Conservation (phyloP, 2,113 vertebrate species). For the Cavia porcellus region DNA sequence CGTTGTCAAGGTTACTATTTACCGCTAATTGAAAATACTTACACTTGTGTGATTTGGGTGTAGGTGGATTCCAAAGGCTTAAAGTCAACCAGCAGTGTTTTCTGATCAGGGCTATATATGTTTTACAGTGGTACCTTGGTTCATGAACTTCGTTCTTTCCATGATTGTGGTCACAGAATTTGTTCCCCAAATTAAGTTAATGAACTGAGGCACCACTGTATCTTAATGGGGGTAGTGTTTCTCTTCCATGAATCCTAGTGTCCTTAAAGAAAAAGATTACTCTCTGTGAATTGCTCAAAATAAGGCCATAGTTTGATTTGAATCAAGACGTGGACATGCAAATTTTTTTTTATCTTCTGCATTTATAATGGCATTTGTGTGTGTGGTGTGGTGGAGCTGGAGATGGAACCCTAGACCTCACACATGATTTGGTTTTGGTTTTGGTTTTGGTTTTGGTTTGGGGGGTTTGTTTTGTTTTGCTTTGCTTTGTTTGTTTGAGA, state of each 20-base stretch:
- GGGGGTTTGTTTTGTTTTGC: no score
- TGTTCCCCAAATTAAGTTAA: not conserved
- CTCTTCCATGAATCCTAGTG: not conserved
- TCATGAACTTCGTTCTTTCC: not conserved
- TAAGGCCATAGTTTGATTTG: no score
- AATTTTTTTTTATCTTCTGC: not conserved
- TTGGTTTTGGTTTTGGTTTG: no score
- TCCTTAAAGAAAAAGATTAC: not conserved
- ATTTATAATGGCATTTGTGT: not conserved
- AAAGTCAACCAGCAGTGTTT: not conserved
- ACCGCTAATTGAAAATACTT: not conserved
- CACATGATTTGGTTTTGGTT: not conserved
- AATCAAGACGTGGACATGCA: not conserved
- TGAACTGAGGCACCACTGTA: not conserved
- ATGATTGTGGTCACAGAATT: not conserved
- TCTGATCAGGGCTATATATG: not conserved
- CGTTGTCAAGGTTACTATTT: not conserved
- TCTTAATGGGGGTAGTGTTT: not conserved
- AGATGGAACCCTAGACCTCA: not conserved
- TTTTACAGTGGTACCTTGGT: not conserved
- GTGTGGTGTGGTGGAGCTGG: not conserved
- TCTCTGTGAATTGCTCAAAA: not conserved
- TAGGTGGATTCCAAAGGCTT: not conserved
- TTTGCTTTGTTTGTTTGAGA: no score
- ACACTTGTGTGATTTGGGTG: not conserved